These are phyloP conservation scores for Pinctada fucata DNA, from an alignment of 2,888 invertebrate genomes.

Conservation along the genomic window DNA sequence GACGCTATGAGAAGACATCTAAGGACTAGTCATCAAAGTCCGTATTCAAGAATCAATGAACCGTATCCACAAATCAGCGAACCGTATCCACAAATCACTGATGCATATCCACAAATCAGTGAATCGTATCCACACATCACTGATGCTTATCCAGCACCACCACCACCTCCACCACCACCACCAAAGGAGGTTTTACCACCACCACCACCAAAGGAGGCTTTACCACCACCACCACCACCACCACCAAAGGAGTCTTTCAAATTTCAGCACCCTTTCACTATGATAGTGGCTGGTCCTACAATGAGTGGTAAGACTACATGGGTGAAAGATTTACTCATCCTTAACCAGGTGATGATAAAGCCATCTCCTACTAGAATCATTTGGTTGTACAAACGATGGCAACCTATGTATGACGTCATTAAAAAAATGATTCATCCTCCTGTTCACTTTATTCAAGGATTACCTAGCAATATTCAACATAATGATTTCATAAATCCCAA, in stretches of 20 bases:
- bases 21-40: too few species aligned
- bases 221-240: conserved; percentile 15
- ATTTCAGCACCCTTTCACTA: too few species aligned
- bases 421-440: conserved; percentile 23
- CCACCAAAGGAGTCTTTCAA: background rate
- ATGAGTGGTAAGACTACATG: conserved; percentile 13
- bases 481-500: conserved; percentile 27
- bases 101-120: too few species aligned
- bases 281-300: too few species aligned
- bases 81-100: too few species aligned
- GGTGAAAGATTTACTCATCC: conserved; percentile 11
- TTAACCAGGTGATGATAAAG: background rate
- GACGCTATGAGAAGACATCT: too few species aligned
- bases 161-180: too few species aligned
- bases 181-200: background rate
- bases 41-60: too few species aligned
- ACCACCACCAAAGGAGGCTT: conserved; percentile 8
- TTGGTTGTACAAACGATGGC: conserved; percentile 44
- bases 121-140: too few species aligned
- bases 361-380: conserved; percentile 34
- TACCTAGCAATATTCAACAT: conserved; percentile 37
- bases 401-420: conserved; percentile 42
- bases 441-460: conserved; percentile 38
- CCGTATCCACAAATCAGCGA: too few species aligned
- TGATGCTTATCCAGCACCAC: conserved; percentile 2